Conservation (phyloP, 2,797 vertebrate species). For the Argentina silus region DNA sequence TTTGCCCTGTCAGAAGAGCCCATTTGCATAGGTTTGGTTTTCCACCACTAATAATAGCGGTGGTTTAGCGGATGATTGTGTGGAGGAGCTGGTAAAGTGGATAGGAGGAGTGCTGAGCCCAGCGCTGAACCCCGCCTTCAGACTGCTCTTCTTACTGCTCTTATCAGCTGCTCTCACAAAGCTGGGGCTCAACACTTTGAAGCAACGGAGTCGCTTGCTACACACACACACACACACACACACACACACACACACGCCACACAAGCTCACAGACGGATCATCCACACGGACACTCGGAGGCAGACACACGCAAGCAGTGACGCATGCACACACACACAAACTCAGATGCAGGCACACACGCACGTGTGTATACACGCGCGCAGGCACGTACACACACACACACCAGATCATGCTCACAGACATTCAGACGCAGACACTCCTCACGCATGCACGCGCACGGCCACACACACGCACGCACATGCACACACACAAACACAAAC, state of each 20-base stretch:
- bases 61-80: slow-evolving; percentile 29
- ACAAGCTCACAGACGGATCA: no score
- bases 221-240: no score
- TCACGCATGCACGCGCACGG: no score
- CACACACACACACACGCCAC: not conserved
- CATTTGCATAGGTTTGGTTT: slow-evolving; percentile 46
- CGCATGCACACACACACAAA: slow-evolving; percentile 1
- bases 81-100: slow-evolving; percentile 28
- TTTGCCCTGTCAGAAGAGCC: slow-evolving; percentile 30
- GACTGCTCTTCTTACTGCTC: slow-evolving; percentile 16
- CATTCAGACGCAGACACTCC: no score
- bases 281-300: not conserved
- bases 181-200: slow-evolving; percentile 37
- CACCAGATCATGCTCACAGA: no score
- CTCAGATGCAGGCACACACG: slow-evolving; percentile 3
- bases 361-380: not conserved
- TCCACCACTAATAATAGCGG: slow-evolving; percentile 21
- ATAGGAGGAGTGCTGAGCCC: slow-evolving; percentile 22
- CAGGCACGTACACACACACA: no score
- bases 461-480: no score
- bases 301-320: not conserved
- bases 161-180: slow-evolving; percentile 65
- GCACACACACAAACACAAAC: no score
- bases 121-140: slow-evolving; percentile 41
- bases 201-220: slow-evolving; percentile 18